Evolutionary conservation across 1,140 invertebrate genomes (phyloP), one percentile per base, ranked within the genome.

Genomic region (Neotoxoptera formosana): DNA sequence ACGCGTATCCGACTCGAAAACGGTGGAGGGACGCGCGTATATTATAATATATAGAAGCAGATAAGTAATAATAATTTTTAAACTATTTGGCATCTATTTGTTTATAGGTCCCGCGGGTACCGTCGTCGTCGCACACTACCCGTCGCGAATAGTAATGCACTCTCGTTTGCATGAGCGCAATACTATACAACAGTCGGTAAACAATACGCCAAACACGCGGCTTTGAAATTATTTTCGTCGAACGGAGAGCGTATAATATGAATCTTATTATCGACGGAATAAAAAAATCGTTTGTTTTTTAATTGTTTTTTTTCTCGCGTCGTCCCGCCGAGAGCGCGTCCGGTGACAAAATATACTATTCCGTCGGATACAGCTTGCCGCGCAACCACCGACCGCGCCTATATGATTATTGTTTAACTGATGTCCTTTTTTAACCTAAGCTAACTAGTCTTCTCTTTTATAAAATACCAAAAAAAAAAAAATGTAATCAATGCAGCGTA

Each of bases 1-100:
- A 89, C n/a, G n/a, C n/a, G 53, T 36, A 53, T 89, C 9, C 4
- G 9, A 41, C 51, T 36, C 7, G n/a, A 47, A 76, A 90, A 60
- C 34, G 89, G n/a, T n/a, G n/a, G n/a, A n/a, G n/a, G n/a, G n/a
- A n/a, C 89, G 41, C 89, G 45, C 53, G 56, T 30, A 60, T 14
- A 17, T 11, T 48, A 11, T 11, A 67, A 67, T 30, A 30, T 45
- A 47, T 53, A n/a, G n/a, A n/a, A n/a, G n/a, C n/a, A n/a, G 30
- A 34, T 36, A 47, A 92, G 34, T 89, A 86, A 30, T 86, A 84
- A 91, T 81, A 60, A 91, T 92, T 84, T 51, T 51, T 84, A 92
- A 92, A 81, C 91, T 51, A 81, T 91, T 91, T 83, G 90, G 48
- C 90, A 83, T 91, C 90, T 51, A 91, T 92, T 92, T 92, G 91